Evolutionary conservation across 2,888 invertebrate genomes (phyloP), one percentile per base, ranked within the genome.

Genomic region (Rhagonycha lutea): DNA sequence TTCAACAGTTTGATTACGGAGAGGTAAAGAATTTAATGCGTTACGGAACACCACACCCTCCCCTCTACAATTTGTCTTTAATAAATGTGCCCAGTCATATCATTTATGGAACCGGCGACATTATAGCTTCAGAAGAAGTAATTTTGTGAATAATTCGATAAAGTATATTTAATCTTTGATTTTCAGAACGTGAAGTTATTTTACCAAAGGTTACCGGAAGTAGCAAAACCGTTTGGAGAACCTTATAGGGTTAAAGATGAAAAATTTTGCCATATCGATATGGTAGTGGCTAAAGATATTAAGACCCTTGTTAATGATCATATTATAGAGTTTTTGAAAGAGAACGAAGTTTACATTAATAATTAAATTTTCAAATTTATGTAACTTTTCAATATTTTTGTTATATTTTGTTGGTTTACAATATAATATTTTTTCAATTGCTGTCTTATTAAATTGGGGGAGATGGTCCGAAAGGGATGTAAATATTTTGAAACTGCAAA

Each of bases 101-200:
- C 14, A 89, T 92, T 68, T 92, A 92, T 78, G 92, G 92, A 9
- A 89, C 90, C 76, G 91, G 92, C 80, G 94, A 94, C 83, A 90
- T 89, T 84, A 85, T 93, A 4, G 91, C 92, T 23, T 89, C 89
- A 32, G 89, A 89, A 86, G 83, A 86, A 81, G 91, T 91, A 87
- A 85, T 87, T 84, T 69, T 26, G 24, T 3, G 26, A 5, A 5
- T 3, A 18, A 18, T 18, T 18, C 2, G 14, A 8, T 12, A 47
- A 14, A 7, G 18, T 11, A 72, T 68, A 5, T 29, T 28, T n/a
- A 28, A 14, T 24, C 65, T 86, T 87, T 67, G 14, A 14, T 4
- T 29, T 68, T 68, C 76, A 88, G 87, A 88, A 88, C 81, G 85
- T 86, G 1, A 75, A 85, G 65, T 83, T 84, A 65, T 79, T 88